Evolutionary conservation across 2,888 invertebrate genomes (phyloP), one percentile per base, ranked within the genome.

Genomic region (Gymnosoma rotundatum): DNA sequence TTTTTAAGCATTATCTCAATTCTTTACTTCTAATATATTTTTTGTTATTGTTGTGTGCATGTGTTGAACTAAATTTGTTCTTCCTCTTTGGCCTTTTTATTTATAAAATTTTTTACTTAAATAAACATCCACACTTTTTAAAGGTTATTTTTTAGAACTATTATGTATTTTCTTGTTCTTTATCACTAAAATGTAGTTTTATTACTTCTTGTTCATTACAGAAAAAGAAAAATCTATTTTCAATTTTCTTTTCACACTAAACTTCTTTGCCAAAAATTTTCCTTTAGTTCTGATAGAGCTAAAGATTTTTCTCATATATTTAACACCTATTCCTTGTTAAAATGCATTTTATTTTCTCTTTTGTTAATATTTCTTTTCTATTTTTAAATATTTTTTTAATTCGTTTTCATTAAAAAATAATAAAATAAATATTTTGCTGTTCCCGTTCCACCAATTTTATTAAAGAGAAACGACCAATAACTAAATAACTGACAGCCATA

Each of bases 181-280:
- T 32, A 5, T 32, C 0, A 32, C 8, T 5, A 32, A 32, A 38
- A 18, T 72, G 48, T 38, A n/a, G 32, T 61, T 64, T 36, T 38
- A 48, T 54, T 14, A 79, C 50, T 74, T 21, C 48, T 81, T 63
- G 56, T 66, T 64, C 73, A 18, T 18, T 21, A 21, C 42, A 54
- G 21, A n/a, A 78, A 50, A 61, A 76, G 32, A 32, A 32, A 64
- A 78, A 73, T 67, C 50, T 76, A 73, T 82, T 82, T 78, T 72
- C 66, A 67, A 66, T 63, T 67, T 18, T 61, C 56, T 81, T 32
- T 61, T 48, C 12, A 54, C 66, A 58, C 54, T 42, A 79, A 67
- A 67, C 42, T 82, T 78, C 64, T 66, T 78, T 83, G 83, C 66
- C 78, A 83, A 83, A 61, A 50, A 38, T 75, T 63, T 67, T 56